Evolutionary conservation across 30 jellyfish, hydroid and myxozoan genomes (phyloP), one percentile per base, ranked within the genome.

Genomic region (Aurelia sp.): DNA sequence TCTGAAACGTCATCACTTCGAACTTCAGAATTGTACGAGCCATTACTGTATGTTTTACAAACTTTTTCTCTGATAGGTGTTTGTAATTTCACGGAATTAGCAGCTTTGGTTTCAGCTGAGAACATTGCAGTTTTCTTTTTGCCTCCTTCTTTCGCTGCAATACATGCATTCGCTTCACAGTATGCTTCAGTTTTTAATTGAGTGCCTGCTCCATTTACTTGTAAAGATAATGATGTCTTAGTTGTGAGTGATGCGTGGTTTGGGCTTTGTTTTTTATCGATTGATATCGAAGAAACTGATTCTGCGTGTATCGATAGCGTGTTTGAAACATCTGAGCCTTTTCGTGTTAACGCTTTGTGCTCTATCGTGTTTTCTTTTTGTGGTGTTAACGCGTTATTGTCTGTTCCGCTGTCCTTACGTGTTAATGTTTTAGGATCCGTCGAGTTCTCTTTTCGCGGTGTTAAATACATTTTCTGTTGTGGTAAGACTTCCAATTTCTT

Each of bases 241-340:
- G 98, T 88, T 2, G 93, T 64, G 18, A 86, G 78, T 13, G 97
- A 84, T 19, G 93, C 87, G 44, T 73, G 90, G 30, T 68, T 53
- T 52, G 91, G 86, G 74, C 85, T 81, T 40, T 74, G 90, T 20
- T 62, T 84, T 62, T 84, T 76, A 61, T 79, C 90, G 19, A 92
- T 66, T 3, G 89, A 65, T 4, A 86, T 70, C 11, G 97, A 81
- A 13, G 98, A 80, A 12, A 89, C 81, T 16, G 97, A 79, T 63
- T 92, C 98, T 4, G 98, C 97, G 63, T 79, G 86, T 5, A 92
- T 76, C 41, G 98, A 92, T 7, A 92, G 35, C 27, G 97, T 86
- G 62, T 86, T 92, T 47, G 98, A 71, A 4, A 76, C 86, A 18
- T 68, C 86, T 12, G 90, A 66, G 15, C 31, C 71, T 64, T 73